A percentile compares a stretch with the other conserved stretches of the same genome.
Conservation (phyloP, 1,140 invertebrate species). For the Heliconius nattereri region DNA sequence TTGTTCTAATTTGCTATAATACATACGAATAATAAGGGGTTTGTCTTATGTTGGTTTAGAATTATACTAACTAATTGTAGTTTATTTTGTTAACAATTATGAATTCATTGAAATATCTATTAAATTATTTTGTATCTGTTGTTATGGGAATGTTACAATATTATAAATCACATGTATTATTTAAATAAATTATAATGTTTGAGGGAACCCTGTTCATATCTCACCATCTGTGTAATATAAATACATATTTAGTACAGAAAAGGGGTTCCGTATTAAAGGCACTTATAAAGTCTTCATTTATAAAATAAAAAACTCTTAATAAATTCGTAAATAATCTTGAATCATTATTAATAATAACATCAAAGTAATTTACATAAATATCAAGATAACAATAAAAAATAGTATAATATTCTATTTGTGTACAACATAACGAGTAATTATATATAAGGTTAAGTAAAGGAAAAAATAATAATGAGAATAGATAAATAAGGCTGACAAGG, state of each 20-base stretch:
- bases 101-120: neutral
- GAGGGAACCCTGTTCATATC: neutral
- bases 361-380: constrained; percentile 3
- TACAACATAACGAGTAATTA: constrained; percentile 11
- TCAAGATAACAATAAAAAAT: constrained; percentile 1
- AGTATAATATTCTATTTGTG: constrained; percentile 11
- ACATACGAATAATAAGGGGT: neutral
- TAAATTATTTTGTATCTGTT: neutral
- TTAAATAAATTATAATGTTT: too few relatives aligned
- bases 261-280: neutral
- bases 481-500: constrained; percentile 18
- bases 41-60: neutral
- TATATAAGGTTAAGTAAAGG: constrained; percentile 6
- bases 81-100: neutral
- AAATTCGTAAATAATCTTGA: neutral
- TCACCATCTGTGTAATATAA: neutral
- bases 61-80: neutral
- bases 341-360: neutral
- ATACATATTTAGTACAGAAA: neutral
- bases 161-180: neutral
- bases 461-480: constrained; percentile 11
- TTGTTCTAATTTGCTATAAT: constrained; percentile 14
- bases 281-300: neutral
- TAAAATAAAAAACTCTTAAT: neutral
- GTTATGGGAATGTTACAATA: neutral